Percentiles rank a stretch among this genome's conserved stretches.
Conservation (phyloP, 2,888 invertebrate genomes). For the Homarus gammarus region DNA sequence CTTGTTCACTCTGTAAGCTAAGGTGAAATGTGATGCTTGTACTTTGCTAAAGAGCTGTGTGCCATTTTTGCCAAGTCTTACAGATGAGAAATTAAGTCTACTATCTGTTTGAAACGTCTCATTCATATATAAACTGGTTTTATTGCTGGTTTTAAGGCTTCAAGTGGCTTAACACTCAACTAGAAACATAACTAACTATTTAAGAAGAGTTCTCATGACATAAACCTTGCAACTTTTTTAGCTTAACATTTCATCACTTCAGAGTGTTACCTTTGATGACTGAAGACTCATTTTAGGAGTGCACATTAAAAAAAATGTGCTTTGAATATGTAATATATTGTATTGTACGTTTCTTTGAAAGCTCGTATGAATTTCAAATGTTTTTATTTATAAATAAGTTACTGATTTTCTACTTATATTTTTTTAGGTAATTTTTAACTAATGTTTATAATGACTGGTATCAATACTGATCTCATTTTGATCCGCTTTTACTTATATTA, state of each 20-base stretch:
- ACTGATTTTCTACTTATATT: background rate
- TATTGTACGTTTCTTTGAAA: background rate
- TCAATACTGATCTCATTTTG: background rate
- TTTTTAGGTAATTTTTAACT: background rate
- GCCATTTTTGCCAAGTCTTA: slow-evolving; percentile 9
- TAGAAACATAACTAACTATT: background rate
- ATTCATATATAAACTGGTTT: background rate
- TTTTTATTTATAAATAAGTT: background rate
- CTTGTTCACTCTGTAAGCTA: slow-evolving; percentile 34
- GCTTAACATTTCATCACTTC: too few relatives aligned
- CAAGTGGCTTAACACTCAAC: background rate
- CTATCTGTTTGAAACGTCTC: background rate
- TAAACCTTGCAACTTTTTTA: too few relatives aligned
- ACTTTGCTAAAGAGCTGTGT: slow-evolving; percentile 26
- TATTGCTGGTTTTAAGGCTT: background rate
- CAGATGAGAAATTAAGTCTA: background rate
- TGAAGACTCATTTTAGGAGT: too few relatives aligned
- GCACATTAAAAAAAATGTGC: too few relatives aligned
- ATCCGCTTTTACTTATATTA: background rate
- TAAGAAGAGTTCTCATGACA: background rate
- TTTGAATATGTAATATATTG: too few relatives aligned
- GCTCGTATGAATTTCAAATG: background rate
- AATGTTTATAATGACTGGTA: background rate
- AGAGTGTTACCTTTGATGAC: too few relatives aligned
- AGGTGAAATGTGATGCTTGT: slow-evolving; percentile 46